Conservation (phyloP, 2,888 invertebrate species). For the Pedicia rivosa region DNA sequence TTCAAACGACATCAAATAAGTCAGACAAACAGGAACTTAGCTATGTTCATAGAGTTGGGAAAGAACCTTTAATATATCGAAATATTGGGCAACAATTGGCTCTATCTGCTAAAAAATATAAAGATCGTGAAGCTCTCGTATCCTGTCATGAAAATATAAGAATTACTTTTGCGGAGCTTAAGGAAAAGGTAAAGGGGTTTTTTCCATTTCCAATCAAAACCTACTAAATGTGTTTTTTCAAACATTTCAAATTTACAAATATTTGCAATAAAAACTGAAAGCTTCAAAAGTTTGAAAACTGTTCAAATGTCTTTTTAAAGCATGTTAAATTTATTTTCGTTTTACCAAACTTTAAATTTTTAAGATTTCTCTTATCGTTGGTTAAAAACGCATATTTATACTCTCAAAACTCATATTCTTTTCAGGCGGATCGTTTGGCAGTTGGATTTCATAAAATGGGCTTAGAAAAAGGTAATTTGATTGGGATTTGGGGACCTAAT, state of each 20-base stretch:
- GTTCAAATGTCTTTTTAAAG: too few relatives aligned
- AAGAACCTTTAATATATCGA: conserved; percentile 32
- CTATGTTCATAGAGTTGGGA: conserved; percentile 35
- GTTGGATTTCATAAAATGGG: conserved; percentile 55
- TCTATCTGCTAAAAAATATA: conserved; percentile 34
- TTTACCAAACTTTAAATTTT: too few relatives aligned
- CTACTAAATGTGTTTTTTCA: too few relatives aligned
- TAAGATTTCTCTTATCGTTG: too few relatives aligned
- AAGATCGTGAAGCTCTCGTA: conserved; percentile 39
- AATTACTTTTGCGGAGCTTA: conserved; percentile 34
- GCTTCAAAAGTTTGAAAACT: too few relatives aligned
- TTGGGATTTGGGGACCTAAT: conserved; percentile 73
- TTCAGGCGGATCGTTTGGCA: conserved; percentile 46
- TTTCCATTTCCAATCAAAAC: too few relatives aligned
- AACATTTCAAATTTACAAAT: too few relatives aligned
- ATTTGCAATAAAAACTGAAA: too few relatives aligned
- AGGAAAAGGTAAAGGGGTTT: conserved; percentile 25
- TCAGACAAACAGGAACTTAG: conserved; percentile 27
- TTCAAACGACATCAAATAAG: too few relatives aligned
- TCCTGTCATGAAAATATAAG: conserved; percentile 35
- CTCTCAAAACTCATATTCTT: too few relatives aligned
- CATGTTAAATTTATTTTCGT: too few relatives aligned
- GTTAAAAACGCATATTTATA: too few relatives aligned
- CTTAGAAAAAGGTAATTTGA: conserved; percentile 48
- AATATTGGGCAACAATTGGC: conserved; percentile 43